Percentiles rank a stretch among this genome's conserved stretches.
Evolutionary conservation across 2,888 invertebrate genomes (phyloP).

Genomic region (Osmoderma eremita): DNA sequence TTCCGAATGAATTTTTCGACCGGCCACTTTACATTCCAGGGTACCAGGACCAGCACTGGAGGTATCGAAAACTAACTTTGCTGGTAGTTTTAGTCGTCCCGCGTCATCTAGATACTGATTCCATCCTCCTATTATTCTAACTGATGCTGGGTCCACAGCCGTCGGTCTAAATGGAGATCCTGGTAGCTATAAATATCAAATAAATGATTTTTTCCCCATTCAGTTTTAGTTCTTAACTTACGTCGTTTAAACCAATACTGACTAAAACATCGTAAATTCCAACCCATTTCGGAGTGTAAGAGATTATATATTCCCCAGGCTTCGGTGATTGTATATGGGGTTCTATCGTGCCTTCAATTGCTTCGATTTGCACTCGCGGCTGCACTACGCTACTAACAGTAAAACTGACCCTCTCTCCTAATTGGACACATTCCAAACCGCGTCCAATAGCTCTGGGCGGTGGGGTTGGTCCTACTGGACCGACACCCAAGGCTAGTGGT

Average conservation of each 20-base stretch:
- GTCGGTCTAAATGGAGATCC: conserved; percentile 74
- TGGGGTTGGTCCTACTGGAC: conserved; percentile 69
- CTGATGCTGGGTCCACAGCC: conserved; percentile 77
- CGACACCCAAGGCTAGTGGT: conserved; percentile 70
- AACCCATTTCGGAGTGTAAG: conserved; percentile 91
- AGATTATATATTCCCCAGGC: conserved; percentile 87
- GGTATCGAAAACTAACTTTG: conserved; percentile 87
- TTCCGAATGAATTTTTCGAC: conserved; percentile 68
- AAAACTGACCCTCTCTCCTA: conserved; percentile 77
- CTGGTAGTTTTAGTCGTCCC: conserved; percentile 77
- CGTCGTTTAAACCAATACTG: conserved; percentile 64
- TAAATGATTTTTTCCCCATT: not conserved
- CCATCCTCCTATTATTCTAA: conserved; percentile 87
- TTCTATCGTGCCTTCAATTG: conserved; percentile 68
- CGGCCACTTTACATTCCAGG: conserved; percentile 73
- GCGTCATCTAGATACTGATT: conserved; percentile 80
- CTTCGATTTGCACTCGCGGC: conserved; percentile 72
- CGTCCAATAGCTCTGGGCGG: conserved; percentile 73
- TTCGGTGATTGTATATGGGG: conserved; percentile 64
- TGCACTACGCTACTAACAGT: conserved; percentile 71
- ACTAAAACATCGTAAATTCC: conserved; percentile 91
- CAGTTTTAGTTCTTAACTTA: conserved; percentile 50
- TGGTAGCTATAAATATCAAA: conserved; percentile 57
- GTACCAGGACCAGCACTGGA: conserved; percentile 91
- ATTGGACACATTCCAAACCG: conserved; percentile 75